phyloP scores from a whole-genome alignment of 92 coral and sea anemone species.

The Porites lobata region DNA sequence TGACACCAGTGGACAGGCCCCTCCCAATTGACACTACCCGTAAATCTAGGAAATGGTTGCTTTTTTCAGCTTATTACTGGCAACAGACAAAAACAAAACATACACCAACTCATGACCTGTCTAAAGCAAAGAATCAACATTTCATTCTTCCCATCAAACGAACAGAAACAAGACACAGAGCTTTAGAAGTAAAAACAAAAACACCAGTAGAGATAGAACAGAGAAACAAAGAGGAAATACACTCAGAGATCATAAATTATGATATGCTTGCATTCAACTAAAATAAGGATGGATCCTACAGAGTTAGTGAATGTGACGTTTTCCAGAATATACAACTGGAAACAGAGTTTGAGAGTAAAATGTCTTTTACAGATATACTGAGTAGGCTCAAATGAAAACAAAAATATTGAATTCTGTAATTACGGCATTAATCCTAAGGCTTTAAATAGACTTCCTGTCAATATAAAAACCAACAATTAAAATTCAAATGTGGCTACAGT shows the following conservation, averaged over 20 bases:
- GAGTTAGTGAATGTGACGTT: background rate
- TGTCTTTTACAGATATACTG: no score
- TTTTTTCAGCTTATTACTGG: constrained; percentile 2
- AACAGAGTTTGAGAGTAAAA: background rate
- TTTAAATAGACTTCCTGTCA: constrained; percentile 4
- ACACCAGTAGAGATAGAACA: background rate
- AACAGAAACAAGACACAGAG: background rate
- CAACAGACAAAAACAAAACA: background rate
- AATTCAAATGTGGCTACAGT: background rate
- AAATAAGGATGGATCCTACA: background rate
- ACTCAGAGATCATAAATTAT: background rate
- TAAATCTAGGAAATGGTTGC: background rate
- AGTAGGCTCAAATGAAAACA: background rate
- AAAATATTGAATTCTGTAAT: background rate
- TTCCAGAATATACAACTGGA: background rate
- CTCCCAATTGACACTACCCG: background rate
- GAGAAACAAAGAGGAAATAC: background rate
- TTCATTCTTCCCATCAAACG: constrained; percentile 5
- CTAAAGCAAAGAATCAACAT: background rate
- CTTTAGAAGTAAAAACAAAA: constrained; percentile 10
- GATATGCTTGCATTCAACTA: constrained; percentile 21
- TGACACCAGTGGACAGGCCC: background rate
- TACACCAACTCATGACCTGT: background rate
- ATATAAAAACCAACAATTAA: constrained; percentile 11
- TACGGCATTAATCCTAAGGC: background rate